Base-by-base conservation (phyloP, 2,797 vertebrate species). In the Carduelis carduelis region DNA sequence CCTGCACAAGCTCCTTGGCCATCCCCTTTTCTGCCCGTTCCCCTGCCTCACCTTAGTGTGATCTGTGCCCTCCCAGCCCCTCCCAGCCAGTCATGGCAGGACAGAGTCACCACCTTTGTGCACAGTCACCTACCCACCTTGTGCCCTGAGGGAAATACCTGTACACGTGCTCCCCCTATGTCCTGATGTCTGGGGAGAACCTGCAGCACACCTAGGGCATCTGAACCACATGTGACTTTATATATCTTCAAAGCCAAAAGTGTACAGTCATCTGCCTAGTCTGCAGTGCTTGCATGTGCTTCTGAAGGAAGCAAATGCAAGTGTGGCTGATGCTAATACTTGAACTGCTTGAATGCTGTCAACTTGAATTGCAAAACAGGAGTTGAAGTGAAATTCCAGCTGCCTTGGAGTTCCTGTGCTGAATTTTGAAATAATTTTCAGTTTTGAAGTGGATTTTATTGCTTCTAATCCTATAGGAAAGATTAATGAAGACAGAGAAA, bases 311-410 rank as follows among this genome's bases (percentile, higher is more conserved):
- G 65, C 3, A 41, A 94, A 70, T 70, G 3, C 35, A 86, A 96
- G n/a, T 1, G 3, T 34, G 76, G 79, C 82, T 71, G 57, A 64
- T 61, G 76, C 15, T 75, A 37, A 68, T n/a, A 80, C 69, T 90
- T 59, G 59, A 65, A 34, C 59, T 78, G 59, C 46, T 47, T 78
- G 52, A 83, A 89, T 6, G 5, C n/a, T 83, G 80, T 83, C 53
- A 81, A 64, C 82, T 68, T 81, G 53, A 85, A 86, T 78, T 44
- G 76, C 72, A 93, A 81, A 93, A 83, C 47, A 83, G 87, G 80
- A 94, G 70, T 7, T 94, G 80, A 96, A 95, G 44, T 89, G 90
- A 94, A 94, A 94, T 95, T 95, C 83, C 74, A 83, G 63, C 63
- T 70, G 75, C 34, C 22, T 82, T 79, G 43, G 68, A 95, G 90